Evolutionary conservation across 2,113 vertebrate genomes (phyloP).

Genomic region (Epinephelus fuscoguttatus): DNA sequence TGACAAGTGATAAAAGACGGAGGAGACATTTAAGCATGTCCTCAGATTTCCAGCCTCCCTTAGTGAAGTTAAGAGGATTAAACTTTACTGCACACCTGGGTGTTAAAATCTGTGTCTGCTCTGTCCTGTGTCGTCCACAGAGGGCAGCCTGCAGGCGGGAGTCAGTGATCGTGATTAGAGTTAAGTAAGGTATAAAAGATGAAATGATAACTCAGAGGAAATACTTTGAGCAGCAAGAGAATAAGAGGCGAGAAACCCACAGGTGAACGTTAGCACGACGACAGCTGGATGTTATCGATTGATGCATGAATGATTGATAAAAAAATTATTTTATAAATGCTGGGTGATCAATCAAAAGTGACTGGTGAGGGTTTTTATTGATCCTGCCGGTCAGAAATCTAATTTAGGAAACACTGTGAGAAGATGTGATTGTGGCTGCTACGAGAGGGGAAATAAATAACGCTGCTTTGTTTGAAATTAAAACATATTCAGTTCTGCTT

Average conservation of each 20-base stretch:
- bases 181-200: conserved; percentile 3
- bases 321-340: conserved; percentile 1
- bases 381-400: conserved; percentile 36
- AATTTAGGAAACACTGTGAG: conserved; percentile 23
- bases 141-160: not conserved
- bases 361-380: conserved; percentile 33
- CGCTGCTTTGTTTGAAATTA: conserved; percentile 28
- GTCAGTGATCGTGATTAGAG: conserved; percentile 9
- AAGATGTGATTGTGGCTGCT: conserved; percentile 11
- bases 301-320: conserved; percentile 30
- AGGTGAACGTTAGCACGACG: not conserved
- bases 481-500: conserved; percentile 32
- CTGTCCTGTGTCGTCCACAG: conserved; percentile 9
- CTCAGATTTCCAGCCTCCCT: conserved; percentile 26
- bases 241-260: not conserved
- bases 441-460: conserved; percentile 4
- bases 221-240: not conserved
- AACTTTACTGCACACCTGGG: conserved; percentile 40
- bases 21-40: conserved; percentile 20
- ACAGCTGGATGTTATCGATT: not conserved
- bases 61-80: conserved; percentile 55
- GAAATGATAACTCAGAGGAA: not conserved
- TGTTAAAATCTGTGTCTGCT: conserved; percentile 28
- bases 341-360: conserved; percentile 38
- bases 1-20: not conserved